Evolutionary conservation across 2,797 vertebrate species (phyloP).

Genomic region (Podarcis siculus): DNA sequence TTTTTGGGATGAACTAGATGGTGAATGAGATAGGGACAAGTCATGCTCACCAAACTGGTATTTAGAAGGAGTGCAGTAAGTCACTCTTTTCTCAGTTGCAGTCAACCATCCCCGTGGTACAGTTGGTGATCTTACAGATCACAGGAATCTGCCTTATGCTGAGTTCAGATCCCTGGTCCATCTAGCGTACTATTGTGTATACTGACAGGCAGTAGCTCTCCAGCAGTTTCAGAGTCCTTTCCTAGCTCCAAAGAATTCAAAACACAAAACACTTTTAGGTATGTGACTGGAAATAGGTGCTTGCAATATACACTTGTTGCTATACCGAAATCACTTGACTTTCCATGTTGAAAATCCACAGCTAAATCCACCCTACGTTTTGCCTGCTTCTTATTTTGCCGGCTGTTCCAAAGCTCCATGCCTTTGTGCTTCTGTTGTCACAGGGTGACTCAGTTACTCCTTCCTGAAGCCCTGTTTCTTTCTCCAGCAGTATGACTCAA

Average conservation of each 20-base stretch:
- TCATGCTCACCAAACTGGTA: background rate
- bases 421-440: background rate
- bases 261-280: background rate
- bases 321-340: background rate
- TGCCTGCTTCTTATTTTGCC: background rate
- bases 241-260: background rate
- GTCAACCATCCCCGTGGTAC: background rate
- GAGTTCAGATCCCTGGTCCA: background rate
- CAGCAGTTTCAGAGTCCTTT: background rate
- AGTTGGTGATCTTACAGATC: background rate
- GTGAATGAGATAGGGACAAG: background rate
- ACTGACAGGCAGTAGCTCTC: no score
- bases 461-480: conserved; percentile 17
- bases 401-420: background rate
- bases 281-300: background rate
- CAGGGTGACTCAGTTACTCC: conserved; percentile 13
- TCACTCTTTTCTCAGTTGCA: background rate
- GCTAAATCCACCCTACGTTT: background rate
- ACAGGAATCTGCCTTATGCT: background rate
- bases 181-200: background rate
- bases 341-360: background rate
- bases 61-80: background rate
- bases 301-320: background rate
- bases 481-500: conserved; percentile 14
- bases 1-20: background rate